Evolutionary conservation across 1,140 invertebrate genomes (phyloP).

Genomic region (Odontomachus brunneus): DNA sequence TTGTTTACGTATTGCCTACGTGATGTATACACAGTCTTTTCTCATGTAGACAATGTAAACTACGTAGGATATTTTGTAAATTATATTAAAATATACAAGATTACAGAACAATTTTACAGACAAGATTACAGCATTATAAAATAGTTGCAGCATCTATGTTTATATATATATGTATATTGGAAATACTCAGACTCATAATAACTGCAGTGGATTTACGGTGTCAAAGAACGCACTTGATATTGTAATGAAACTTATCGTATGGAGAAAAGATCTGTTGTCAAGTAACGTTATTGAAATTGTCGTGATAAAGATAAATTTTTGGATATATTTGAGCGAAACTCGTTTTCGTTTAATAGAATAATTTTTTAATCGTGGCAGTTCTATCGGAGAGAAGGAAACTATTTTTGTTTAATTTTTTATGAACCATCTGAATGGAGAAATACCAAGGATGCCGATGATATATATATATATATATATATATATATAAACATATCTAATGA

Average conservation of each 20-base stretch:
- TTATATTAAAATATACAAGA: too few species aligned
- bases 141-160: too few species aligned
- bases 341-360: conserved; percentile 3
- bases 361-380: background rate
- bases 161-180: too few species aligned
- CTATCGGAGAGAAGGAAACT: background rate
- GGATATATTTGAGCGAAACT: background rate
- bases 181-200: conserved; percentile 28
- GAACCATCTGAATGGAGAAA: background rate
- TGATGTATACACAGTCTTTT: too few species aligned
- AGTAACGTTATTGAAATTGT: conserved; percentile 20
- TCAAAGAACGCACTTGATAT: background rate
- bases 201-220: background rate
- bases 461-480: too few species aligned
- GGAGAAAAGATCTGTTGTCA: conserved; percentile 21
- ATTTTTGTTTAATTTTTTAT: background rate
- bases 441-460: background rate
- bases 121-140: too few species aligned
- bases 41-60: too few species aligned
- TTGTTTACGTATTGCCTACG: too few species aligned
- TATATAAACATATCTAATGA: too few species aligned
- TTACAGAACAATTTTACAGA: too few species aligned
- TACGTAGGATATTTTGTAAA: too few species aligned
- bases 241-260: conserved; percentile 3
- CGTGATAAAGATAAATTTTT: conserved; percentile 29